These are phyloP conservation scores for Parnassius apollo DNA, from an alignment of 2,888 invertebrate genomes.

Conservation along the genomic window DNA sequence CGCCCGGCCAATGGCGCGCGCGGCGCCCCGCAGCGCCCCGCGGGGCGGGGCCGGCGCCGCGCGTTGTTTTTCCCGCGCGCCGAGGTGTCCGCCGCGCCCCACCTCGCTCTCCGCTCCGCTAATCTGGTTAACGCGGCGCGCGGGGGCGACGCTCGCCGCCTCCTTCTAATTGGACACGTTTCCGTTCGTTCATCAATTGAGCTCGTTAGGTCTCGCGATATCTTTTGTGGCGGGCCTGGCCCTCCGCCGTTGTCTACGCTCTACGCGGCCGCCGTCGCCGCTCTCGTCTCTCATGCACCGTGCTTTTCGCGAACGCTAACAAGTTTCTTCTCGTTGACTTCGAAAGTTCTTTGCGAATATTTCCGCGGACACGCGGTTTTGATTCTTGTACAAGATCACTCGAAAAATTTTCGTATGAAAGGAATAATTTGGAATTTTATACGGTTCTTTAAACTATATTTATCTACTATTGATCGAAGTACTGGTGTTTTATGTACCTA, in stretches of 20 bases:
- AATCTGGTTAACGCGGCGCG: constrained; percentile 74
- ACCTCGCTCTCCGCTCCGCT: constrained; percentile 55
- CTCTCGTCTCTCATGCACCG: constrained; percentile 7
- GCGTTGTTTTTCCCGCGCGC: constrained; percentile 74
- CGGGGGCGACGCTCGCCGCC: constrained; percentile 68
- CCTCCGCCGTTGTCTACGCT: constrained; percentile 23
- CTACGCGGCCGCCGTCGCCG: constrained; percentile 2
- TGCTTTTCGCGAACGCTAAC: constrained; percentile 3
- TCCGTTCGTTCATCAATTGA: constrained; percentile 79
- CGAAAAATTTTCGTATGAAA: neutral
- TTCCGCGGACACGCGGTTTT: constrained; percentile 4
- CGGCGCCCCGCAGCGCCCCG: constrained; percentile 58
- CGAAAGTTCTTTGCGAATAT: constrained; percentile 4
- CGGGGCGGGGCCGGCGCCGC: constrained; percentile 60
- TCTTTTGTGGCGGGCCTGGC: constrained; percentile 53
- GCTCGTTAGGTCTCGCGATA: constrained; percentile 73
- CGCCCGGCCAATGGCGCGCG: constrained; percentile 71
- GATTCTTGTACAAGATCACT: constrained; percentile 2
- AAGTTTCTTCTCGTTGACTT: constrained; percentile 7
- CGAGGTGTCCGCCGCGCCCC: constrained; percentile 70
- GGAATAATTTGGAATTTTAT: neutral
- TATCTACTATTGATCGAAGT: neutral
- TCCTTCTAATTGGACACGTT: constrained; percentile 80
- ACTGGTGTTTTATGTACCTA: neutral
- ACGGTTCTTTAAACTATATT: neutral